Conservation (phyloP, 1,140 invertebrate genomes). For the Acromyrmex heyeri region DNA sequence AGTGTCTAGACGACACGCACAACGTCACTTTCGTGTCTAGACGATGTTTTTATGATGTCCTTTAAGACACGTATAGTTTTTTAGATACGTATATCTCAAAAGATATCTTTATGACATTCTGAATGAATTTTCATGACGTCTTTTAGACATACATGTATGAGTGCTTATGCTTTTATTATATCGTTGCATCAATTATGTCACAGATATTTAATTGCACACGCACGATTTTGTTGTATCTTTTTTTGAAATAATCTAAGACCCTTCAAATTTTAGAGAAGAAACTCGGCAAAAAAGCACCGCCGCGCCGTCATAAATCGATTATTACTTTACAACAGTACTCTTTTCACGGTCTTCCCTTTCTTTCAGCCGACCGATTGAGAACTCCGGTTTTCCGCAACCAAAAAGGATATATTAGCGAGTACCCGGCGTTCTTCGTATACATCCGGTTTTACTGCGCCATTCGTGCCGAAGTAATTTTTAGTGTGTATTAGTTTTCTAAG, state of each 20-base stretch:
- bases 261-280: not conserved
- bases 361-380: slow-evolving; percentile 2
- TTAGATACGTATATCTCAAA: too few relatives aligned
- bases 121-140: too few relatives aligned
- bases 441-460: slow-evolving; percentile 22
- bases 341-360: not conserved
- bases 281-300: slow-evolving; percentile 34
- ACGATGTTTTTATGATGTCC: too few relatives aligned
- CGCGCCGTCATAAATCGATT: slow-evolving; percentile 80
- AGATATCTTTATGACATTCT: too few relatives aligned
- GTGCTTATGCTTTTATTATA: slow-evolving; percentile 27
- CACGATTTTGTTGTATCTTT: slow-evolving; percentile 7
- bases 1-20: not conserved
- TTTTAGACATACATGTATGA: too few relatives aligned
- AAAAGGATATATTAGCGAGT: slow-evolving; percentile 35
- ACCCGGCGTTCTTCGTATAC: not conserved
- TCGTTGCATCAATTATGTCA: not conserved
- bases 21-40: too few relatives aligned
- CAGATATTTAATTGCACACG: slow-evolving; percentile 7
- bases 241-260: not conserved
- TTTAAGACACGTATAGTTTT: too few relatives aligned
- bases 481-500: not conserved
- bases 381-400: not conserved
- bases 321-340: slow-evolving; percentile 78
- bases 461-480: slow-evolving; percentile 14